These are phyloP conservation scores for Lycaon pictus DNA, from an alignment of 2,113 vertebrate species.

Conservation along the genomic window DNA sequence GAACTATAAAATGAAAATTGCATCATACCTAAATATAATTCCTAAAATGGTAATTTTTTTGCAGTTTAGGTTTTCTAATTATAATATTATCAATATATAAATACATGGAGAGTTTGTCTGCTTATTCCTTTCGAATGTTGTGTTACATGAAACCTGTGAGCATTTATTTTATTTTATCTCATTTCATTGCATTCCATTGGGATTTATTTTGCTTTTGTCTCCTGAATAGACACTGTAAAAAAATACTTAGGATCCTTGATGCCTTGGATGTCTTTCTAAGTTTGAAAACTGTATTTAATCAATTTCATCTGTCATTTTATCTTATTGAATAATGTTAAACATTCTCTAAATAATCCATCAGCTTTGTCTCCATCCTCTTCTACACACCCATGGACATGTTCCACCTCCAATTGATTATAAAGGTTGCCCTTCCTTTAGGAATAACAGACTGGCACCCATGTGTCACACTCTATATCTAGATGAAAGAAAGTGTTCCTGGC, in stretches of 20 bases:
- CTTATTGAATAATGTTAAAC: slow-evolving; percentile 71
- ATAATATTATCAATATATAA: neutral
- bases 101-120: neutral
- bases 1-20: neutral
- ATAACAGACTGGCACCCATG: slow-evolving; percentile 81
- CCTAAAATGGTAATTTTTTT: neutral
- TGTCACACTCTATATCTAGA: slow-evolving; percentile 84
- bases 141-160: neutral
- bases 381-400: neutral
- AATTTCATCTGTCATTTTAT: slow-evolving; percentile 81
- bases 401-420: slow-evolving; percentile 63
- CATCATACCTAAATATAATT: neutral
- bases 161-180: neutral
- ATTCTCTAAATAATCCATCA: slow-evolving; percentile 82
- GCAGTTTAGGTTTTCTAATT: neutral
- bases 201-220: slow-evolving; percentile 27
- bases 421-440: slow-evolving; percentile 77
- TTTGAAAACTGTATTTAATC: slow-evolving; percentile 79
- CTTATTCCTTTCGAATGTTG: neutral
- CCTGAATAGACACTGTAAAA: slow-evolving; percentile 65
- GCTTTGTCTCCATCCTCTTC: slow-evolving; percentile 35
- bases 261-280: slow-evolving; percentile 75
- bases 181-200: slow-evolving; percentile 20
- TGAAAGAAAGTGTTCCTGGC: slow-evolving; percentile 85
- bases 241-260: slow-evolving; percentile 63